Evolutionary conservation across 2,113 vertebrate genomes (phyloP).

Genomic region (Connochaetes taurinus): DNA sequence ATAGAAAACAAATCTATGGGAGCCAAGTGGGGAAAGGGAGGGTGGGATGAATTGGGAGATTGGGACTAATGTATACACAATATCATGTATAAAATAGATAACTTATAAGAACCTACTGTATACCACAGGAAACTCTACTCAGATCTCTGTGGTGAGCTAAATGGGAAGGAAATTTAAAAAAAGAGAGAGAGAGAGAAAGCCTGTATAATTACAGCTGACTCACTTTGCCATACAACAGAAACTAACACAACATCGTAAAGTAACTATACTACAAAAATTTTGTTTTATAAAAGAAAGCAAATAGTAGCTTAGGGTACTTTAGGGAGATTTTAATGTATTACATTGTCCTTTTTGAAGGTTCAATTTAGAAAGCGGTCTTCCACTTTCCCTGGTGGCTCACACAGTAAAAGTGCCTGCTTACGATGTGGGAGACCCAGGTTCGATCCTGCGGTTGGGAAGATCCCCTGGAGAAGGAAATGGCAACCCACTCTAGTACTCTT

Average conservation of each 20-base stretch:
- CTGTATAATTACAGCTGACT: neutral
- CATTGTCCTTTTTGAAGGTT: neutral
- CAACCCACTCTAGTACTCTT: neutral
- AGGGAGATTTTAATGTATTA: neutral
- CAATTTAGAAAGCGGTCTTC: neutral
- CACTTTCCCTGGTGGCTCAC: neutral
- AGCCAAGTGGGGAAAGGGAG: neutral
- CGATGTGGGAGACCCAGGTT: neutral
- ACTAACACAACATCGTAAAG: neutral
- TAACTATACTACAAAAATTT: neutral
- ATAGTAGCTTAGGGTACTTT: neutral
- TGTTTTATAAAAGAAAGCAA: neutral
- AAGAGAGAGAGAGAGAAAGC: neutral
- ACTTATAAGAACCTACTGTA: neutral
- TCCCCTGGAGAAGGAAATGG: neutral
- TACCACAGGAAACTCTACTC: neutral
- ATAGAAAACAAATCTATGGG: neutral
- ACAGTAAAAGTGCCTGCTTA: neutral
- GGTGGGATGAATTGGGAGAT: neutral
- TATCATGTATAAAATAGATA: neutral
- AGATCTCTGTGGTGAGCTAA: neutral
- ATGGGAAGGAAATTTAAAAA: neutral
- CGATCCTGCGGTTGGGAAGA: fast-evolving
- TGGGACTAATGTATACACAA: neutral
- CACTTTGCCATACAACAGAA: neutral